Evolutionary conservation across 2,113 vertebrate species (phyloP), one percentile per base, ranked within the genome.

Genomic region (Pavo muticus): DNA sequence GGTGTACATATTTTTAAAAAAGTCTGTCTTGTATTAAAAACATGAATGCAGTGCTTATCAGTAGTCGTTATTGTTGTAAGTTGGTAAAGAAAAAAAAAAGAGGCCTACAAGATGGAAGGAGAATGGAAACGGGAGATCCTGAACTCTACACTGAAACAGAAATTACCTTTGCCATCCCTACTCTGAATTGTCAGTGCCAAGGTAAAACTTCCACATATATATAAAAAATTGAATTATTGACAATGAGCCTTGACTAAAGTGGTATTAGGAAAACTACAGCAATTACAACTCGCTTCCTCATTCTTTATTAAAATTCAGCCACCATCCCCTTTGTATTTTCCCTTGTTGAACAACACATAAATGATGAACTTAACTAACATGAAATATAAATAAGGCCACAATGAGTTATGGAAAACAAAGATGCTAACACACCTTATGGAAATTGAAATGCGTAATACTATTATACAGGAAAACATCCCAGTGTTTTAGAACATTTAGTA

Each of bases 251-350:
- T 84, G 91, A 89, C 70, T 63, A 71, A 91, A 95, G 87, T 12
- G 35, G 45, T 54, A 81, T 74, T 80, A 91, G 81, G 69, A 87
- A 90, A 94, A 88, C 81, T 76, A 60, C 19, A 30, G 56, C 37
- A 92, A 76, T 35, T 73, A 89, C 60, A 90, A 78, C 67, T 68
- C 23, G 64, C 30, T 83, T 79, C 37, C 37, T 76, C 91, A 93
- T 87, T 19, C 35, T 85, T 94, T 85, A 92, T 91, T 96, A 85
- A 97, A 82, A 89, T 45, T 75, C 74, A 91, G 70, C 59, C 91
- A 63, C 40, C 84, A 84, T 47, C 3, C n/a, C 25, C 18, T 80
- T 29, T 45, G 56, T 74, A 83, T 74, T 77, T 84, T 73, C 69
- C 59, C 80, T 61, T 91, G 63, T 87, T 78, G 57, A 95, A 87